Evolutionary conservation across 2,888 invertebrate genomes (phyloP).

Genomic region (Busseola fusca): DNA sequence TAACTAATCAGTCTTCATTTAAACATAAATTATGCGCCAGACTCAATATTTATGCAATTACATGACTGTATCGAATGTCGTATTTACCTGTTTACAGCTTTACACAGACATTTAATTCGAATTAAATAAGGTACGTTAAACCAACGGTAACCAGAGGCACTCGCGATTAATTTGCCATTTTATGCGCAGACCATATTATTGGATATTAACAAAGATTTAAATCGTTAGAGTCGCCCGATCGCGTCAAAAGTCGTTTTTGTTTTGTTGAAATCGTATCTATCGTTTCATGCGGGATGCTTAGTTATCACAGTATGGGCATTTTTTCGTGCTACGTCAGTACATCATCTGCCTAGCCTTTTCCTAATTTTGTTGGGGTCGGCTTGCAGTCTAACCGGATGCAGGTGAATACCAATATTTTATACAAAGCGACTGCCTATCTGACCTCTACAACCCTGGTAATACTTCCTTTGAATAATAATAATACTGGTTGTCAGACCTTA

Average conservation of each 20-base stretch:
- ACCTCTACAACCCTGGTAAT: neutral
- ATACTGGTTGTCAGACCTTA: neutral
- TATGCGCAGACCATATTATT: constrained; percentile 36
- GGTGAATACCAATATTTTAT: neutral
- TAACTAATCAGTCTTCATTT: constrained; percentile 1
- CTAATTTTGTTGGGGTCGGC: too few relatives aligned
- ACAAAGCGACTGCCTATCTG: neutral
- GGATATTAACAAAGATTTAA: constrained; percentile 18
- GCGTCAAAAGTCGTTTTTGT: neutral
- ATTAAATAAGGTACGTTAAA: constrained; percentile 40
- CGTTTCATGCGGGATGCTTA: neutral
- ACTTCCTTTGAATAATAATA: too few relatives aligned
- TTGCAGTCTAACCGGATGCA: neutral
- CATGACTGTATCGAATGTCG: neutral
- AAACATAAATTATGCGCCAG: neutral
- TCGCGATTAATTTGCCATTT: constrained; percentile 35
- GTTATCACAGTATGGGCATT: neutral
- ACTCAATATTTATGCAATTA: constrained; percentile 34
- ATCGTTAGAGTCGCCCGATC: neutral
- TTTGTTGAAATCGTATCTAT: neutral
- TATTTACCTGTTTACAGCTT: constrained; percentile 24
- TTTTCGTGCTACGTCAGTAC: neutral
- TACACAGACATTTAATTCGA: constrained; percentile 21
- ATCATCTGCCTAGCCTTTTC: neutral
- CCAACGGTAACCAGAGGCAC: constrained; percentile 31